Conservation (phyloP, 2,113 vertebrate genomes). For the Mustela lutreola region DNA sequence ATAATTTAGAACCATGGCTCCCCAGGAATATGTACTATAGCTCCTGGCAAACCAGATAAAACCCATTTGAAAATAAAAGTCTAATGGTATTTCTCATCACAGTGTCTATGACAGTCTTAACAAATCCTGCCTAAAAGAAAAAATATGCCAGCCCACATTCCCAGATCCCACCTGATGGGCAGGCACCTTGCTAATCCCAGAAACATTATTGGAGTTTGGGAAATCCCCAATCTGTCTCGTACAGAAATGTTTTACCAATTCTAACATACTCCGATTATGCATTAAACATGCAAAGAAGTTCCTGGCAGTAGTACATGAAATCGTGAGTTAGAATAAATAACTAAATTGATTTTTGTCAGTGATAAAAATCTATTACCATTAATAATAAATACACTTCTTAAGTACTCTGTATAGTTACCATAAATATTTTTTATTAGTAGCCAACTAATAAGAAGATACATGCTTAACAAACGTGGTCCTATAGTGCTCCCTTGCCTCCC, state of each 20-base stretch:
- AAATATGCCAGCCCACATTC: neutral
- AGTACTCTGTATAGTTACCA: constrained; percentile 28
- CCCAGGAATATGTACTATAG: neutral
- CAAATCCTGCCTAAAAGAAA: constrained; percentile 20
- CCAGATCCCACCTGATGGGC: neutral
- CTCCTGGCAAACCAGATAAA: neutral
- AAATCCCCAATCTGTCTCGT: neutral
- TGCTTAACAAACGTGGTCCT: constrained; percentile 11
- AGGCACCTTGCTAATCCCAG: neutral
- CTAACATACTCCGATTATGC: neutral
- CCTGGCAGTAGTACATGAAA: neutral
- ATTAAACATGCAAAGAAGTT: constrained; percentile 47
- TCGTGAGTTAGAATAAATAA: constrained; percentile 53
- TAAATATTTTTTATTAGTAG: constrained; percentile 60
- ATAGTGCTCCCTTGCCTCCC: neutral
- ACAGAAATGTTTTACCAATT: constrained; percentile 41
- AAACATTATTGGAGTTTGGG: constrained; percentile 5
- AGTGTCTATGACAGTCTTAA: neutral
- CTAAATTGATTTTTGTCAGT: constrained; percentile 51
- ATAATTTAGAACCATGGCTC: neutral
- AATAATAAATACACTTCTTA: constrained; percentile 47
- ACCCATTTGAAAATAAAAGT: constrained; percentile 25
- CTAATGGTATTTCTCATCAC: neutral
- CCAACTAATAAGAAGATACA: neutral
- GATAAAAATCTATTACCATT: constrained; percentile 58